Evolutionary conservation across 2,113 vertebrate genomes (phyloP).

Genomic region (Labeo rohita): DNA sequence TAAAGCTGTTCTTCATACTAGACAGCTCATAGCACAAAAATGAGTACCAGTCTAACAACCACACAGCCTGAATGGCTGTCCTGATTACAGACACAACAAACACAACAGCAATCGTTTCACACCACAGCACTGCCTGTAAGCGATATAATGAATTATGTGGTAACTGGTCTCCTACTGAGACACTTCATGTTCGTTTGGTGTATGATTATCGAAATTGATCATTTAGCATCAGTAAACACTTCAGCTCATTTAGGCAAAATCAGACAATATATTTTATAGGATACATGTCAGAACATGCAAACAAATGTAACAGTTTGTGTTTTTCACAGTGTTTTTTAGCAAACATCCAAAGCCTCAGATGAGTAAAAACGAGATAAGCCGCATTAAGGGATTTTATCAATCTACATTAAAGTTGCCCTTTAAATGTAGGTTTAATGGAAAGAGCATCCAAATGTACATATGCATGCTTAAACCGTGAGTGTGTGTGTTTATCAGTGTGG

Average conservation of each 20-base stretch:
- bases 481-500: constrained; percentile 26
- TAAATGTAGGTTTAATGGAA: constrained; percentile 1
- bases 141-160: neutral
- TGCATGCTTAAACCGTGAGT: neutral
- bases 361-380: neutral
- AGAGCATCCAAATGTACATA: neutral
- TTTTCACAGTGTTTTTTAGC: neutral
- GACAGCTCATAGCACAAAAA: constrained; percentile 3
- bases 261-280: neutral
- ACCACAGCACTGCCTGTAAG: neutral
- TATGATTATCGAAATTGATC: neutral
- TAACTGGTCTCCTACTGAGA: constrained; percentile 6
- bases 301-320: neutral
- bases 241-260: neutral
- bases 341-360: neutral
- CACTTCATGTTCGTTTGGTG: neutral
- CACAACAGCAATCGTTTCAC: neutral
- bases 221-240: neutral
- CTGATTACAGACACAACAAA: constrained; percentile 6
- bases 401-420: neutral
- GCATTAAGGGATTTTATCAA: constrained; percentile 13
- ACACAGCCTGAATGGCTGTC: neutral
- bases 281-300: neutral
- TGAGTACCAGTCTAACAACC: neutral
- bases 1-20: neutral